Evolutionary conservation across 1,140 invertebrate species (phyloP).

Genomic region (Neodiprion lecontei): DNA sequence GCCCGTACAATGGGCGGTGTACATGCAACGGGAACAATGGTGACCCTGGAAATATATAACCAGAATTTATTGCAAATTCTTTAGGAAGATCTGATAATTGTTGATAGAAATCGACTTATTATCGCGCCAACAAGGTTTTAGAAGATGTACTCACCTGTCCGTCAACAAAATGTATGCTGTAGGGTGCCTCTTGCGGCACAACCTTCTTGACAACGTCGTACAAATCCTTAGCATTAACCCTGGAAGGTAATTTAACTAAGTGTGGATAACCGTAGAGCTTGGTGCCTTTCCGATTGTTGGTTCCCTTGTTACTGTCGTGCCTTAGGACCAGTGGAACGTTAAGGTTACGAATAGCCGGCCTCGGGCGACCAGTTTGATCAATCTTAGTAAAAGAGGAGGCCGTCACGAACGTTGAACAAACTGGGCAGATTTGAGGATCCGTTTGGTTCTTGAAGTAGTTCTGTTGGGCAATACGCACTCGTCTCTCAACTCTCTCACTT

Average conservation of each 20-base stretch:
- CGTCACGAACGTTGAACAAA: constrained; percentile 44
- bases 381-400: constrained; percentile 50
- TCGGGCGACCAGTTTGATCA: constrained; percentile 49
- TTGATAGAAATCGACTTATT: constrained; percentile 14
- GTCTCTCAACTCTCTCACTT: constrained; percentile 43
- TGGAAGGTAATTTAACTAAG: constrained; percentile 66
- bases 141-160: constrained; percentile 52
- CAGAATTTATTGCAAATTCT: constrained; percentile 14
- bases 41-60: constrained; percentile 61
- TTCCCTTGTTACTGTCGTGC: constrained; percentile 62
- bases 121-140: neutral
- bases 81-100: constrained; percentile 13
- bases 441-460: constrained; percentile 53
- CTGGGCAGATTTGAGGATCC: constrained; percentile 45
- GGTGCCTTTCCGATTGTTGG: constrained; percentile 61
- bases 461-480: constrained; percentile 49
- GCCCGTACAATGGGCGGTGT: constrained; percentile 67
- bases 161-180: constrained; percentile 61
- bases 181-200: constrained; percentile 60
- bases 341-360: constrained; percentile 60
- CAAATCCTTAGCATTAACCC: constrained; percentile 62
- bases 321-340: constrained; percentile 66
- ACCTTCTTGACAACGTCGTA: constrained; percentile 61
- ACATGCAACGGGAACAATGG: constrained; percentile 71
- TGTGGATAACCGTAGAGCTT: constrained; percentile 68